These are phyloP conservation scores for Hermetia illucens DNA, from an alignment of 1,140 invertebrate species.

Conservation along the genomic window DNA sequence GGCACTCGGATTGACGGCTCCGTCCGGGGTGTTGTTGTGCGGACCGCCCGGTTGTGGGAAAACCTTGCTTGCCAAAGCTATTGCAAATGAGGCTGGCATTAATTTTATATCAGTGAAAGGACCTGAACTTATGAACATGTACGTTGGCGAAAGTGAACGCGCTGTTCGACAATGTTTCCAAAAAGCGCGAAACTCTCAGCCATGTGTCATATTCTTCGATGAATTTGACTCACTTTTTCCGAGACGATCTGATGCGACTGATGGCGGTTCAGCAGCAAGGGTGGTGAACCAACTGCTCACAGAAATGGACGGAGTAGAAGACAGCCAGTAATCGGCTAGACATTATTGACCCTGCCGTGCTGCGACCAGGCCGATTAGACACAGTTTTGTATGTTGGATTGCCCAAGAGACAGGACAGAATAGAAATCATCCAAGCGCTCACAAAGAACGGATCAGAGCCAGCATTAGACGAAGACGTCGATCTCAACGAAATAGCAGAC, in stretches of 20 bases:
- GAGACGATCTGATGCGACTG: conserved; percentile 59
- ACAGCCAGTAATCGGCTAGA: conserved; percentile 93
- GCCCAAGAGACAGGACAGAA: conserved; percentile 61
- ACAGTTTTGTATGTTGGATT: conserved; percentile 90
- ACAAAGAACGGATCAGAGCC: conserved; percentile 81
- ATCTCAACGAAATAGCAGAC: conserved; percentile 52
- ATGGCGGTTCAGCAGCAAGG: conserved; percentile 55
- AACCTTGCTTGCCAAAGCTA: conserved; percentile 82
- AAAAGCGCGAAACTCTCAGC: conserved; percentile 83
- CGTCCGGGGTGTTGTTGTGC: conserved; percentile 80
- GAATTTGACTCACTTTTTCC: conserved; percentile 96
- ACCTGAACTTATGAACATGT: conserved; percentile 94
- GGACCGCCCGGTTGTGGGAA: conserved; percentile 91
- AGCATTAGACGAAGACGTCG: conserved; percentile 56
- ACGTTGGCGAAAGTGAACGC: conserved; percentile 97
- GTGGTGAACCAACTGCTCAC: conserved; percentile 96
- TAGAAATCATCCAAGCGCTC: conserved; percentile 77
- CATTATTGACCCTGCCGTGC: conserved; percentile 90
- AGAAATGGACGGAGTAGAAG: conserved; percentile 96
- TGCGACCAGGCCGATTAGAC: conserved; percentile 88
- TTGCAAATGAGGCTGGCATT: conserved; percentile 91
- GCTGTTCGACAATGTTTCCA: conserved; percentile 91
- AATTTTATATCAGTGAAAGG: conserved; percentile 97
- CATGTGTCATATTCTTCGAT: conserved; percentile 99
- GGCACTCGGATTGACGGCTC: conserved; percentile 57